Evolutionary conservation across 2,113 vertebrate genomes (phyloP).

Genomic region (Menidia beryllina): DNA sequence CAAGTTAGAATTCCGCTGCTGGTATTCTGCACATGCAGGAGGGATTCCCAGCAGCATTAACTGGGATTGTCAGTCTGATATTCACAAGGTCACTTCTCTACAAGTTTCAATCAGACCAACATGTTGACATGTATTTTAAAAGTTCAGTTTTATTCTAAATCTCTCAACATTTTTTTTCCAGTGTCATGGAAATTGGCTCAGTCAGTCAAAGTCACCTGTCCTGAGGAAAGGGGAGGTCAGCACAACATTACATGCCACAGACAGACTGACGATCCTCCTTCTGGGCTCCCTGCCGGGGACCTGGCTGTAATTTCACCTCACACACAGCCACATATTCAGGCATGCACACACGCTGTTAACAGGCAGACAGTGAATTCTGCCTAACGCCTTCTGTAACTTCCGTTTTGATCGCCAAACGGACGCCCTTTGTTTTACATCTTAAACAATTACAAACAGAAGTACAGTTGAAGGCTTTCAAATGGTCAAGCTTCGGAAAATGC

Average conservation of each 20-base stretch:
- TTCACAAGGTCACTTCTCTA: too few relatives aligned
- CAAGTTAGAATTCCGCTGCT: too few relatives aligned
- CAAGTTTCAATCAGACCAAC: too few relatives aligned
- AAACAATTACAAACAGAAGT: constrained; percentile 25
- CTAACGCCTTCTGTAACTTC: constrained; percentile 41
- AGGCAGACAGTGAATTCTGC: constrained; percentile 61
- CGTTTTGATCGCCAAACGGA: constrained; percentile 36
- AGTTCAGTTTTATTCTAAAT: too few relatives aligned
- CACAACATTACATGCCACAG: constrained; percentile 79
- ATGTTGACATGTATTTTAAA: too few relatives aligned
- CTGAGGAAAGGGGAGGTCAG: constrained; percentile 67
- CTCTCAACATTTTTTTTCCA: too few relatives aligned
- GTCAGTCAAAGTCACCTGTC: not conserved
- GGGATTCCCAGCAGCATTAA: too few relatives aligned
- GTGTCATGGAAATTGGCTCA: not conserved
- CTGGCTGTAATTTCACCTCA: constrained; percentile 80
- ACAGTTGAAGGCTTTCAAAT: constrained; percentile 1
- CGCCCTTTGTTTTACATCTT: constrained; percentile 40
- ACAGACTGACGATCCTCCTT: constrained; percentile 81
- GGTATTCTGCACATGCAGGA: too few relatives aligned
- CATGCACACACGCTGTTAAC: constrained; percentile 60
- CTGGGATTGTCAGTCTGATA: too few relatives aligned
- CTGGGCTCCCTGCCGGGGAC: constrained; percentile 77
- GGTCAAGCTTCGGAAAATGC: too few relatives aligned
- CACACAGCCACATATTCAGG: constrained; percentile 39